A percentile compares a stretch with the other conserved stretches of the same genome.
Evolutionary conservation across 2,797 vertebrate species (phyloP).

Genomic region (Pristis pectinata): DNA sequence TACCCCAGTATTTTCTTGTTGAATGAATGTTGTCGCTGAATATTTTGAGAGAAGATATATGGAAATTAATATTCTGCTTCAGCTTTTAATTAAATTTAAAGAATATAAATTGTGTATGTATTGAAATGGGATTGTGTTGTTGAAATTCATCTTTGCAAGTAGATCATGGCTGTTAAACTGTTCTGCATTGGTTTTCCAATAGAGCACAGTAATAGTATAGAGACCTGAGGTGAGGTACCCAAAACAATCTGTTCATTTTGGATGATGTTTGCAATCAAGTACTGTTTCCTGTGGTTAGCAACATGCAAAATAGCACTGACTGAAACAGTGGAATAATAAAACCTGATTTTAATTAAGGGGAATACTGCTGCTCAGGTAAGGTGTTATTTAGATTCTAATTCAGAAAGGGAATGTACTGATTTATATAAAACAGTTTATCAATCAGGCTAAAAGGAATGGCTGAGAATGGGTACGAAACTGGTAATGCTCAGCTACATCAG

Average conservation of each 20-base stretch:
- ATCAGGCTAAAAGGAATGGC: not conserved
- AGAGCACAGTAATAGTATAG: not conserved
- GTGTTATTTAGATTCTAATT: not conserved
- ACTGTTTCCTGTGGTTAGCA: not conserved
- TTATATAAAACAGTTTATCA: not conserved
- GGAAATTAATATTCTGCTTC: not conserved
- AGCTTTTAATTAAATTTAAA: not conserved
- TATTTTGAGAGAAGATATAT: not conserved
- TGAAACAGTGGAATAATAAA: not conserved
- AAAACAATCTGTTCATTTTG: conserved; percentile 18
- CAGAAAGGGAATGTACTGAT: not conserved
- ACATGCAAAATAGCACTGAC: not conserved
- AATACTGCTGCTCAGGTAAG: not conserved
- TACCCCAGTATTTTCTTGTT: not conserved
- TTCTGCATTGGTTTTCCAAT: not conserved
- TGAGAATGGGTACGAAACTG: not conserved
- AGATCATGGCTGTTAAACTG: not conserved
- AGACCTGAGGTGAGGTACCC: not conserved
- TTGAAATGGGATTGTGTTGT: not conserved
- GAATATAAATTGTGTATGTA: not conserved
- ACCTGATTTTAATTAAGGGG: not conserved
- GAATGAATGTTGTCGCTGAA: not conserved
- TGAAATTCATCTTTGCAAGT: conserved; percentile 9
- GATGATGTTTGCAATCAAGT: not conserved
- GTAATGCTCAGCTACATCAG: not conserved